Conservation (phyloP, 1,140 invertebrate genomes). For the Aphelenchoides besseyi region DNA sequence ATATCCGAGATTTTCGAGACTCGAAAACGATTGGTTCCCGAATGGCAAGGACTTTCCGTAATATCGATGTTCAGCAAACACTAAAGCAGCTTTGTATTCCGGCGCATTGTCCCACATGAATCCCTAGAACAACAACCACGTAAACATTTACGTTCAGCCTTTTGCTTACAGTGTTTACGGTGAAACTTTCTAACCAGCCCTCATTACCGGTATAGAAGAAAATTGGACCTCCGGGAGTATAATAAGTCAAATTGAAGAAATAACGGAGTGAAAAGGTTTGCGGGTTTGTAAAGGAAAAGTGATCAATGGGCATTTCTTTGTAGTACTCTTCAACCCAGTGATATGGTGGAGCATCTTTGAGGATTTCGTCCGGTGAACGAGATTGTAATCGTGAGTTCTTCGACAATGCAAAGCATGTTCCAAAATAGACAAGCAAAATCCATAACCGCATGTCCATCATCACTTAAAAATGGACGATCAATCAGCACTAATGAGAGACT, state of each 20-base stretch:
- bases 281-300: conserved; percentile 74
- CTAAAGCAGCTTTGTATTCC: conserved; percentile 75
- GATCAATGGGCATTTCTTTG: conserved; percentile 67
- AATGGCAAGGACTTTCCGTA: conserved; percentile 87
- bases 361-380: no score
- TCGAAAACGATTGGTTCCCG: conserved; percentile 73
- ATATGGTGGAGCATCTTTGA: conserved; percentile 15
- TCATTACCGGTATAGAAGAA: conserved; percentile 90
- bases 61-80: conserved; percentile 93
- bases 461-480: no score
- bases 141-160: no score
- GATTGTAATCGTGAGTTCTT: no score
- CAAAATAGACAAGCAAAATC: no score
- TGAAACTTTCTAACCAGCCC: conserved; percentile 83
- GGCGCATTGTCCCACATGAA: conserved; percentile 88
- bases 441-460: no score
- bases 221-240: conserved; percentile 65
- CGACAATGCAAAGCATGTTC: no score
- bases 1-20: conserved; percentile 72
- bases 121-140: conserved; percentile 70
- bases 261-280: conserved; percentile 67
- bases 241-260: conserved; percentile 61
- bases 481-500: no score
- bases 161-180: conserved; percentile 75
- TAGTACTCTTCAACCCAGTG: conserved; percentile 49